phyloP scores from a whole-genome alignment of 2,797 vertebrate genomes.

The Chlorospingus flavigularis region DNA sequence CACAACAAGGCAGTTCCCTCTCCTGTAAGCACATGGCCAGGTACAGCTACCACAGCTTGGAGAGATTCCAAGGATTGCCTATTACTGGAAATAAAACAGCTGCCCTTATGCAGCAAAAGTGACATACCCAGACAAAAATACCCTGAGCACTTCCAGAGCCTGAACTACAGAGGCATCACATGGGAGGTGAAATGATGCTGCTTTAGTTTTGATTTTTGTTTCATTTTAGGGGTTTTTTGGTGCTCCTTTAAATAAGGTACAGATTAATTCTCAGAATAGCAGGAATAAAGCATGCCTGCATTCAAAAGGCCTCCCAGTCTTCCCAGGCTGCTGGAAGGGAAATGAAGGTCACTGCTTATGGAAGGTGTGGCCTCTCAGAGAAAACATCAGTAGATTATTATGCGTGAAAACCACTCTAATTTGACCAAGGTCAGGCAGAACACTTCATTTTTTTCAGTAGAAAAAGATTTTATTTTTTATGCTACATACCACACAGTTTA shows the following conservation, averaged over 20 bases:
- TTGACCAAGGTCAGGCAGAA: neutral
- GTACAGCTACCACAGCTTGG: neutral
- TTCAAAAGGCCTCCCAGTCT: neutral
- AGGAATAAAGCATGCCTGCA: neutral
- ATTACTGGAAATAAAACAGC: neutral
- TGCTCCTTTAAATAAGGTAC: neutral
- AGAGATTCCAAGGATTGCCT: neutral
- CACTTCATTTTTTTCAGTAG: neutral
- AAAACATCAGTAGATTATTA: neutral
- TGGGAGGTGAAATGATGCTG: neutral
- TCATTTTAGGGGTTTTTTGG: neutral
- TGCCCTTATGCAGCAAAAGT: neutral
- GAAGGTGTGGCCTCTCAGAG: neutral
- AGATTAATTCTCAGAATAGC: neutral
- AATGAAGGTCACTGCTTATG: neutral
- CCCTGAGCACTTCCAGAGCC: neutral
- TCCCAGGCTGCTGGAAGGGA: neutral
- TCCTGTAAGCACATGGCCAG: neutral
- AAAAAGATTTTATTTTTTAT: neutral
- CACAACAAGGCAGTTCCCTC: neutral
- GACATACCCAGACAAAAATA: neutral
- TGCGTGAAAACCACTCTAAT: neutral
- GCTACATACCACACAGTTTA: neutral
- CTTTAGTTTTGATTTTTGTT: neutral
- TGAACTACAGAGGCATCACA: neutral